Evolutionary conservation across 2,113 vertebrate genomes (phyloP).

Genomic region (Epinephelus cyanopodus): DNA sequence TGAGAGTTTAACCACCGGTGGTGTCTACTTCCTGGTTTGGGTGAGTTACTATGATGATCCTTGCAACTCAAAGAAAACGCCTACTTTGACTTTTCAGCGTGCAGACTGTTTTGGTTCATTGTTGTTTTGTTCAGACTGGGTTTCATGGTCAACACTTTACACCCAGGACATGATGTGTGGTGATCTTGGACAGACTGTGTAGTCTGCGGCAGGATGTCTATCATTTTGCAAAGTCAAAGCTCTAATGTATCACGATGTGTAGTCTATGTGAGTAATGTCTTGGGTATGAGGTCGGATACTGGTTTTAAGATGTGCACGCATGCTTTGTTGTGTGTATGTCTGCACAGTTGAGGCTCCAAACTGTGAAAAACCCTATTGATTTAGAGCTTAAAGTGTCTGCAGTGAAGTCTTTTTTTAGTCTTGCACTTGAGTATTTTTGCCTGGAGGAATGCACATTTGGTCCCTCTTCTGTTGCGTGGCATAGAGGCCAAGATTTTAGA

Average conservation of each 20-base stretch:
- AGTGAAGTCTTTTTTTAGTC: too few relatives aligned
- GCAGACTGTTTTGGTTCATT: too few relatives aligned
- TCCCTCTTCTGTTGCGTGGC: background rate
- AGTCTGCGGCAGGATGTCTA: background rate
- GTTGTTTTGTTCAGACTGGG: too few relatives aligned
- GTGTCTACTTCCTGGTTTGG: slow-evolving; percentile 26
- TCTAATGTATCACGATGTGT: background rate
- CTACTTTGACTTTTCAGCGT: background rate
- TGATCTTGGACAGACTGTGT: background rate
- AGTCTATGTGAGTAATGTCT: background rate
- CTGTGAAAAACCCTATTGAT: too few relatives aligned
- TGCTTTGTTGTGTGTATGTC: background rate
- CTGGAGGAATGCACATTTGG: too few relatives aligned
- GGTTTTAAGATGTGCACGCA: too few relatives aligned
- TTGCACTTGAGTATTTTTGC: too few relatives aligned
- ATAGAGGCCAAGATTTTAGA: background rate
- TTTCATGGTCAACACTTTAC: too few relatives aligned
- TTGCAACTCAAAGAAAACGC: background rate
- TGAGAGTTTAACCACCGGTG: background rate
- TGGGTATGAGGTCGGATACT: background rate
- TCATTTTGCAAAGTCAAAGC: background rate
- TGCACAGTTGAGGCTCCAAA: too few relatives aligned
- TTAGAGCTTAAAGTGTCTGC: too few relatives aligned
- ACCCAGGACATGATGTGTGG: background rate
- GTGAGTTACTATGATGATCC: slow-evolving; percentile 37